A percentile compares a stretch with the other conserved stretches of the same genome.
Evolutionary conservation across 35 echinoderm and acorn worm genomes (phyloP).

Genomic region (Heliocidaris erythrogramma): DNA sequence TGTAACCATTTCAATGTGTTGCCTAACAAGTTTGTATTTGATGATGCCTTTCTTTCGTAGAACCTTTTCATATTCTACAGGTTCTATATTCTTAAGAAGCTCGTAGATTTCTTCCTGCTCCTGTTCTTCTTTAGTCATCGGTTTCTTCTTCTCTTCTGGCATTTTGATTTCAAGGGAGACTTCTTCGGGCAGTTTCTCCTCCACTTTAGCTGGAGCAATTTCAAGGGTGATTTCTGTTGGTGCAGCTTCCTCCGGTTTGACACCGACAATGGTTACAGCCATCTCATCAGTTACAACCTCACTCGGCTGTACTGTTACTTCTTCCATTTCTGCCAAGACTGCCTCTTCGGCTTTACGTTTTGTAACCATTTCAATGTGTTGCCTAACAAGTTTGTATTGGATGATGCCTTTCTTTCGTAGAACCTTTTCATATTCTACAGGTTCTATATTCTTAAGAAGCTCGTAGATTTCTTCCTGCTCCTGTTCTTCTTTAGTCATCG

Average conservation of each 20-base stretch:
- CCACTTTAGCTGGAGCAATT: constrained; percentile 25
- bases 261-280: background rate
- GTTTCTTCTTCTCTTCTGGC: constrained; percentile 28
- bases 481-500: constrained; percentile 20
- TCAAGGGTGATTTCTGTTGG: constrained; percentile 40
- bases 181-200: background rate
- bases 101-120: constrained; percentile 59
- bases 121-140: background rate
- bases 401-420: constrained; percentile 56
- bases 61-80: constrained; percentile 65
- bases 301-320: background rate
- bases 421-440: constrained; percentile 69
- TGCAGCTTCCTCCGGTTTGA: background rate
- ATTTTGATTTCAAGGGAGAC: background rate
- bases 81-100: constrained; percentile 66
- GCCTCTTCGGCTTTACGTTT: constrained; percentile 59
- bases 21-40: constrained; percentile 51
- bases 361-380: constrained; percentile 62
- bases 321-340: constrained; percentile 27
- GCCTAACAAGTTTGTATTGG: constrained; percentile 54
- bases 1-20: constrained; percentile 62
- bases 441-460: constrained; percentile 35
- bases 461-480: constrained; percentile 34
- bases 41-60: constrained; percentile 52
- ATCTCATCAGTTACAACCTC: constrained; percentile 28